Conservation (phyloP, 2,797 vertebrate genomes). For the Channallabes apus region DNA sequence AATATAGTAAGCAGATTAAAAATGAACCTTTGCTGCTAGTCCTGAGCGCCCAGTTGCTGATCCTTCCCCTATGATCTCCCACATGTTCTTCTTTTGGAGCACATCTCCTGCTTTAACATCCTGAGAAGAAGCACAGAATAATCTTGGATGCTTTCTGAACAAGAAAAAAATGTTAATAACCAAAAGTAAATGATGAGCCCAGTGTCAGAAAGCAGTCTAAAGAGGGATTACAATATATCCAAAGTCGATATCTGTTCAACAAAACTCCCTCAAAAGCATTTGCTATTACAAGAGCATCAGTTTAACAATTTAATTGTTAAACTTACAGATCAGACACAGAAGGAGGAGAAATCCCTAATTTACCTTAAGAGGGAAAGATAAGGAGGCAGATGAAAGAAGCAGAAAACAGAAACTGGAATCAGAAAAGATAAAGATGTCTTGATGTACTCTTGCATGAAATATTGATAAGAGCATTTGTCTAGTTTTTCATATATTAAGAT, state of each 20-base stretch:
- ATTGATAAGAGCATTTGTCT: background rate
- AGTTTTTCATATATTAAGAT: background rate
- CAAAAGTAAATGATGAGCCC: background rate
- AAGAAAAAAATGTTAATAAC: background rate
- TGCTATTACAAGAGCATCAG: background rate
- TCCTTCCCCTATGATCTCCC: conserved; percentile 82
- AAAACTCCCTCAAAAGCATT: background rate
- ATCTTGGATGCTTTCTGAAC: background rate
- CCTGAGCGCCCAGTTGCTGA: conserved; percentile 56
- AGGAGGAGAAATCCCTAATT: conserved; percentile 19
- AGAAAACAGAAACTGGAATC: conserved; percentile 38
- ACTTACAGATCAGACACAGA: background rate
- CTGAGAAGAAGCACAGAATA: conserved; percentile 63
- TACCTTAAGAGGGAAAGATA: conserved; percentile 23
- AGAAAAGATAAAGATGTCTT: conserved; percentile 16
- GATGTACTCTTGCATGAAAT: background rate
- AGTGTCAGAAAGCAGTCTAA: conserved; percentile 43
- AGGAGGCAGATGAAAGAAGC: conserved; percentile 24
- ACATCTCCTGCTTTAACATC: conserved; percentile 90
- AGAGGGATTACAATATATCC: background rate
- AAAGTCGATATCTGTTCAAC: background rate
- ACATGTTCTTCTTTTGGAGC: conserved; percentile 90
- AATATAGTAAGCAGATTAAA: background rate
- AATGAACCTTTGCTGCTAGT: conserved; percentile 59
- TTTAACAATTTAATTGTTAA: conserved; percentile 3